These are phyloP conservation scores for Pseudocheirus occidentalis DNA, from an alignment of 2,797 vertebrate genomes.

Conservation along the genomic window DNA sequence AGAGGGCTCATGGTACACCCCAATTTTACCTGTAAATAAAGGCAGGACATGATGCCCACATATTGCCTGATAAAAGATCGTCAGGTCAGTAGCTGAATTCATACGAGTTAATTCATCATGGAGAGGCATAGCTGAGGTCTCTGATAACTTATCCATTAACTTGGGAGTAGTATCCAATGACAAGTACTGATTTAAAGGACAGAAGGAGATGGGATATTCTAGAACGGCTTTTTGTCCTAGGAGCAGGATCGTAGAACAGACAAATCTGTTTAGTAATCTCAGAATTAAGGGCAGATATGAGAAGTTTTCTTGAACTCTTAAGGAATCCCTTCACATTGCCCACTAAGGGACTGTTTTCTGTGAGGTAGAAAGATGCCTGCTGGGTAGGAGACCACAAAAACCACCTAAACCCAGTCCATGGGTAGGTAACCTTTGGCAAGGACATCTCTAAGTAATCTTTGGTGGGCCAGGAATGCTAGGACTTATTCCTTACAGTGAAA, in stretches of 20 bases:
- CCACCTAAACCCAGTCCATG: background rate
- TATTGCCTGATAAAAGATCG: background rate
- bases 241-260: background rate
- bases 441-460: background rate
- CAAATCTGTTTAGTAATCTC: background rate
- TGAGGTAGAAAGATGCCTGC: background rate
- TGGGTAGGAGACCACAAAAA: background rate
- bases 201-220: background rate
- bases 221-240: background rate
- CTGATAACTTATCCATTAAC: background rate
- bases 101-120: background rate
- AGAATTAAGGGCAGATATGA: background rate
- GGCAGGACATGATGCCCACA: background rate
- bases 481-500: background rate
- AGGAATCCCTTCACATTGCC: background rate
- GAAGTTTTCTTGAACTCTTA: background rate
- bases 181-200: background rate
- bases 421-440: background rate
- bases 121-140: background rate
- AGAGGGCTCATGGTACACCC: background rate
- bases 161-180: background rate
- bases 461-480: background rate
- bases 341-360: background rate
- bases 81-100: background rate
- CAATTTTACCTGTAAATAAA: background rate